phyloP scores from a whole-genome alignment of 2,113 vertebrate species.

The Sapayoa aenigma region DNA sequence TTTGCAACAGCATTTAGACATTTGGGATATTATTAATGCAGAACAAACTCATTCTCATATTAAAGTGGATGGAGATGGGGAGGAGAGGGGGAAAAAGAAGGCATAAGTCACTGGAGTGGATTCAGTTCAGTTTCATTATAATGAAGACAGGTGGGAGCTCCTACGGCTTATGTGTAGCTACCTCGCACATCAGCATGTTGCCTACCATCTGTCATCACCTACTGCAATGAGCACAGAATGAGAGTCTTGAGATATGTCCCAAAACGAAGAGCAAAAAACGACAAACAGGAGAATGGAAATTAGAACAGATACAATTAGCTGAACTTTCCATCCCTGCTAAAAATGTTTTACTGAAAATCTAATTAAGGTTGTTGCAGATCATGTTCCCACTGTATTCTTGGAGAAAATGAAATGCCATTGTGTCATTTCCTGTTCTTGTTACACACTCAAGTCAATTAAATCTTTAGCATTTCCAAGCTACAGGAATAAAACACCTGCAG shows the following conservation, averaged over 20 bases:
- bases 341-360: constrained; percentile 20
- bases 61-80: not conserved
- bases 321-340: constrained; percentile 13
- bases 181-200: not conserved
- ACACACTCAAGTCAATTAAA: not conserved
- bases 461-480: not conserved
- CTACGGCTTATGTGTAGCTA: not conserved
- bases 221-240: not conserved
- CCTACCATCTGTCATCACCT: constrained; percentile 21
- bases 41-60: not conserved
- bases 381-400: not conserved
- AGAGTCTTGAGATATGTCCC: not conserved
- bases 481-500: not conserved
- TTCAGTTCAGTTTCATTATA: not conserved
- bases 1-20: not conserved
- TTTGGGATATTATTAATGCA: not conserved
- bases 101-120: not conserved
- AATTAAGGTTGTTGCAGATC: not conserved
- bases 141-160: constrained; percentile 28
- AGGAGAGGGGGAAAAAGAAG: not conserved
- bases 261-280: not conserved
- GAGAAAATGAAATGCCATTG: constrained; percentile 25
- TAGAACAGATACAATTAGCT: constrained; percentile 29
- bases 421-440: constrained; percentile 39
- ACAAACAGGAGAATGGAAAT: constrained; percentile 32